Evolutionary conservation across 2,888 invertebrate species (phyloP).

Genomic region (Protophormia terraenovae): DNA sequence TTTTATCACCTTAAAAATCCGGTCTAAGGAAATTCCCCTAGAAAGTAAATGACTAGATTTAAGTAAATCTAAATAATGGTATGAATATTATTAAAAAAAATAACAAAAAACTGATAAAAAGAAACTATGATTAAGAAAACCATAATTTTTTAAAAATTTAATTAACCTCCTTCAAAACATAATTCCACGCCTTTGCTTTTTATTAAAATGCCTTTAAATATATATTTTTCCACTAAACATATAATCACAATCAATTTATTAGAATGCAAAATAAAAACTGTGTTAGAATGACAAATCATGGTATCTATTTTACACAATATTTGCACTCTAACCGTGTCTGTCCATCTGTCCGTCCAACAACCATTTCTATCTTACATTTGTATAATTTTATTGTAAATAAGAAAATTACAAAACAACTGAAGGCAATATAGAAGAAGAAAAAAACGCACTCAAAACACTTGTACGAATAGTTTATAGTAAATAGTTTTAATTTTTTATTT

Average conservation of each 20-base stretch:
- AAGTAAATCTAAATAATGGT: too few relatives aligned
- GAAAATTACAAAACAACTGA: not conserved
- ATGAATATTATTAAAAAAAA: not conserved
- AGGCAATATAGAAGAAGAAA: slow-evolving; percentile 2
- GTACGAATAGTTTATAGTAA: slow-evolving; percentile 61
- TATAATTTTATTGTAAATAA: slow-evolving; percentile 31
- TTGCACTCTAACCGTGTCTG: slow-evolving; percentile 38
- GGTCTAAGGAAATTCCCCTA: not conserved
- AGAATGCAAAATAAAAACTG: slow-evolving; percentile 59
- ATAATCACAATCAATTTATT: slow-evolving; percentile 59
- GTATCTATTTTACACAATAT: slow-evolving; percentile 53
- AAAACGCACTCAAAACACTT: slow-evolving; percentile 51
- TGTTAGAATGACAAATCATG: slow-evolving; percentile 63
- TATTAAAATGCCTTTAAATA: slow-evolving; percentile 8
- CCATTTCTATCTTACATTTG: slow-evolving; percentile 24
- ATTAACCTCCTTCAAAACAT: too few relatives aligned
- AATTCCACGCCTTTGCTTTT: slow-evolving; percentile 8
- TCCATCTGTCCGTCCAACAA: not conserved
- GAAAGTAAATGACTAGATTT: too few relatives aligned
- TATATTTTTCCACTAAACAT: slow-evolving; percentile 27
- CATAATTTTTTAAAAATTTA: too few relatives aligned
- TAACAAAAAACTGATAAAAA: not conserved
- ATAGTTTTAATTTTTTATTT: slow-evolving; percentile 33
- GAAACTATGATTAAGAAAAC: too few relatives aligned
- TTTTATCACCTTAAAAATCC: not conserved